These are phyloP conservation scores for Chiridota heheva DNA, from an alignment of 35 echinoderm and acorn worm species.

Conservation along the genomic window DNA sequence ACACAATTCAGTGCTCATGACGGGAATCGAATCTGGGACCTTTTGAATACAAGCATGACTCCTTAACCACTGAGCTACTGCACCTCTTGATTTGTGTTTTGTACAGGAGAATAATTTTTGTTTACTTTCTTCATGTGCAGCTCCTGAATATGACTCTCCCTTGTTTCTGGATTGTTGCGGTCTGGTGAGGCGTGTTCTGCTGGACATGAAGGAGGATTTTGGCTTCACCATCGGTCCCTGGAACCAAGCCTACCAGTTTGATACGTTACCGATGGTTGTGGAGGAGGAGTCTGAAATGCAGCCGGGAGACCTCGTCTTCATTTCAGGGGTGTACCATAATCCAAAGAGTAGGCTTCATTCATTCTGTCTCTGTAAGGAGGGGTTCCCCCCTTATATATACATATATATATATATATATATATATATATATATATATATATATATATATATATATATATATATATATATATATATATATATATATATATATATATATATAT, in stretches of 20 bases:
- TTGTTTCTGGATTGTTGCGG: conserved; percentile 93
- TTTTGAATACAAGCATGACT: too few species aligned
- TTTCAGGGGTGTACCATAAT: conserved; percentile 82
- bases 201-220: conserved; percentile 91
- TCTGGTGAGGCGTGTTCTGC: conserved; percentile 63
- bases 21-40: too few species aligned
- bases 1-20: too few species aligned
- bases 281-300: conserved; percentile 69
- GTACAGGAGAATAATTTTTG: too few species aligned
- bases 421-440: neutral
- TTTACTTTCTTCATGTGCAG: conserved; percentile 20
- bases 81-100: too few species aligned
- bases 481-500: too few species aligned
- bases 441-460: neutral
- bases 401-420: neutral
- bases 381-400: too few species aligned
- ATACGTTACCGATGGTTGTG: conserved; percentile 72
- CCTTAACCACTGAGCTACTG: too few species aligned
- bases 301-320: conserved; percentile 91
- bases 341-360: conserved; percentile 66
- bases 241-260: conserved; percentile 97
- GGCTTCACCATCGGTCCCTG: conserved; percentile 81
- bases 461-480: neutral
- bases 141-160: conserved; percentile 68
- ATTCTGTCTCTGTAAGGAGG: neutral